A percentile compares a stretch with the other conserved stretches of the same genome.
phyloP scores from a whole-genome alignment of 2,888 invertebrate species.

The Andrena chrysosceles region DNA sequence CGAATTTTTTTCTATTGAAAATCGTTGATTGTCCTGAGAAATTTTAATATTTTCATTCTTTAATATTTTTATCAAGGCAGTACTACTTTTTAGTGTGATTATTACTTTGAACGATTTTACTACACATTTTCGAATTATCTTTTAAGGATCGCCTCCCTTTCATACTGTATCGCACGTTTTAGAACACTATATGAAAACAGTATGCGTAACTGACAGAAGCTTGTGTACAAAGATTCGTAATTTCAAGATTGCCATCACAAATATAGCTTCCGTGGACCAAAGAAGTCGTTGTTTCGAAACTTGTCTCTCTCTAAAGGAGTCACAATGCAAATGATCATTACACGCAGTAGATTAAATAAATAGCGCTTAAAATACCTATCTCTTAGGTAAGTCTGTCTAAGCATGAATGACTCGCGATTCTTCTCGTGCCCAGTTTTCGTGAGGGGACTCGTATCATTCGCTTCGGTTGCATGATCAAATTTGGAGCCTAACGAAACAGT shows the following conservation, averaged over 20 bases:
- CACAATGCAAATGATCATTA: constrained; percentile 60
- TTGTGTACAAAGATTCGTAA: constrained; percentile 21
- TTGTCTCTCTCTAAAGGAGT: constrained; percentile 52
- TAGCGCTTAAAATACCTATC: constrained; percentile 67
- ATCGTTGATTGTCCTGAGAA: not conserved
- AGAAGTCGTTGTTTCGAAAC: constrained; percentile 27
- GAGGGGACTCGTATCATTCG: constrained; percentile 19
- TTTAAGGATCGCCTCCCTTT: not conserved
- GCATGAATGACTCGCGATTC: constrained; percentile 45
- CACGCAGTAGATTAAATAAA: constrained; percentile 68
- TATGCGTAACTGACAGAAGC: constrained; percentile 17
- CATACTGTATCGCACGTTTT: constrained; percentile 8
- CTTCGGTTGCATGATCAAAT: constrained; percentile 1
- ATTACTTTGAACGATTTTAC: too few relatives aligned
- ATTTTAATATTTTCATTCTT: not conserved
- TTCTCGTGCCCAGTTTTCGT: constrained; percentile 28
- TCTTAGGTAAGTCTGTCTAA: constrained; percentile 62
- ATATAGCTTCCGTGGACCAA: constrained; percentile 2
- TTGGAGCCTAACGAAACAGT: constrained; percentile 20
- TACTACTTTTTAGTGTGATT: too few relatives aligned
- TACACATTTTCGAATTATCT: not conserved
- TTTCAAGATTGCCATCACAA: constrained; percentile 24
- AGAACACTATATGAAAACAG: constrained; percentile 5
- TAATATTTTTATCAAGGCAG: too few relatives aligned
- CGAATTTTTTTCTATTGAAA: too few relatives aligned